Conservation (phyloP, 2,797 vertebrate genomes). For the Allobates femoralis region DNA sequence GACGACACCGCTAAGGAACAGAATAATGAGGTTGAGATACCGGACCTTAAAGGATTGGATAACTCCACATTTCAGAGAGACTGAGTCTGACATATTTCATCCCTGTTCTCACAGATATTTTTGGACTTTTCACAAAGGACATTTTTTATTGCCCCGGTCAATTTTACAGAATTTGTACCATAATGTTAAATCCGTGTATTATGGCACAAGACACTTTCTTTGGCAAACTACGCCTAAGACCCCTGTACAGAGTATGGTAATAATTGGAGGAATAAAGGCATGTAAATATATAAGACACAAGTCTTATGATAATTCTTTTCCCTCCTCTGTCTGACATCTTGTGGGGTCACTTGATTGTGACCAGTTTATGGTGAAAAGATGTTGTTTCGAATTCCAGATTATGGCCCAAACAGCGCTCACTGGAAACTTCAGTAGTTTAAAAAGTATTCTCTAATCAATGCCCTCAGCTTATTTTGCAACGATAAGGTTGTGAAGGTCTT, state of each 20-base stretch:
- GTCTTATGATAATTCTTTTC: background rate
- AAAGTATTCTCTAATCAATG: no score
- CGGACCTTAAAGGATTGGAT: constrained; percentile 31
- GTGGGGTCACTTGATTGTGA: no score
- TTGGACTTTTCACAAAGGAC: background rate
- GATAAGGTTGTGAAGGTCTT: no score
- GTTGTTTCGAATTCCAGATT: no score
- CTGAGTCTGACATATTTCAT: background rate
- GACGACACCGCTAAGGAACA: constrained; percentile 62
- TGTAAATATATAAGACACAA: background rate
- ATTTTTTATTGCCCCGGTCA: background rate
- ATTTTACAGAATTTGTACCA: background rate
- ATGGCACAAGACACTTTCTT: constrained; percentile 16
- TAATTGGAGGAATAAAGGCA: background rate
- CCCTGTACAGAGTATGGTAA: background rate
- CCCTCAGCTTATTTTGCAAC: no score
- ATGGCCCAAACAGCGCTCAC: no score
- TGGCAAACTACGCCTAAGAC: background rate
- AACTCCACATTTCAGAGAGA: constrained; percentile 44
- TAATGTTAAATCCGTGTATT: background rate
- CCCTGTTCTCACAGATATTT: background rate
- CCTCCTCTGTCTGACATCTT: background rate
- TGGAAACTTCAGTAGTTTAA: no score
- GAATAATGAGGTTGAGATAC: constrained; percentile 33
- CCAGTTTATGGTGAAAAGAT: no score